Base-by-base conservation (phyloP, 1,140 invertebrate species). In the Neotoxoptera formosana region DNA sequence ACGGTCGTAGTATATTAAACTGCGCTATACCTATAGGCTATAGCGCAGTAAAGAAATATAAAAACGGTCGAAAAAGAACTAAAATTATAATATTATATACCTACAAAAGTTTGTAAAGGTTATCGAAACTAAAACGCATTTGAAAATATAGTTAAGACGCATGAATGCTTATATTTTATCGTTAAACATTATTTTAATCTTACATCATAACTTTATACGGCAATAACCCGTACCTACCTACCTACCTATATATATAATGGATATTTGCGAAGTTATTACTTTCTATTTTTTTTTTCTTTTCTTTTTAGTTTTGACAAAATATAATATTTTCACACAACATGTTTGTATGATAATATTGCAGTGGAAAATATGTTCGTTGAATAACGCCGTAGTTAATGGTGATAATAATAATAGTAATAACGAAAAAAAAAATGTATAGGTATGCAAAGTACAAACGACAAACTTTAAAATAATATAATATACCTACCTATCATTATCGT, bases 151-250 rank as follows among this genome's bases (percentile, higher is more conserved):
- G 36, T 30, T 47, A 36, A 81, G 34, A 81, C 76, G 41, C 41
- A 45, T 86, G 41, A 45, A 86, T 30, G 41, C 83, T 86, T 86
- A 45, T 86, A 41, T 86, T 86, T 86, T 86, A 86, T 86, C 83
- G 83, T 86, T 45, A 21, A 45, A 47, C 83, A 86, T 86, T 86
- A 45, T 86, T 45, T 45, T 86, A 86, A 86, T 86, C 34, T 86
- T 25, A 45, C 25, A 45, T 86, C 83, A 23, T 45, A 86, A 86
- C 23, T 86, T 86, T 86, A 86, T 86, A 86, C 25, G 83, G 41
- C 9, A 86, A 86, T 86, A 86, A 86, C 41, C 60, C n/a, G 60
- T 76, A 76, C 30, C 60, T n/a, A 76, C 60, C 34, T 86, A 86
- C n/a, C 30, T 76, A 76, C 30, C 60, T n/a, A 76, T 30, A 20